phyloP scores from a whole-genome alignment of 2,888 invertebrate species.

The Hyalella azteca region DNA sequence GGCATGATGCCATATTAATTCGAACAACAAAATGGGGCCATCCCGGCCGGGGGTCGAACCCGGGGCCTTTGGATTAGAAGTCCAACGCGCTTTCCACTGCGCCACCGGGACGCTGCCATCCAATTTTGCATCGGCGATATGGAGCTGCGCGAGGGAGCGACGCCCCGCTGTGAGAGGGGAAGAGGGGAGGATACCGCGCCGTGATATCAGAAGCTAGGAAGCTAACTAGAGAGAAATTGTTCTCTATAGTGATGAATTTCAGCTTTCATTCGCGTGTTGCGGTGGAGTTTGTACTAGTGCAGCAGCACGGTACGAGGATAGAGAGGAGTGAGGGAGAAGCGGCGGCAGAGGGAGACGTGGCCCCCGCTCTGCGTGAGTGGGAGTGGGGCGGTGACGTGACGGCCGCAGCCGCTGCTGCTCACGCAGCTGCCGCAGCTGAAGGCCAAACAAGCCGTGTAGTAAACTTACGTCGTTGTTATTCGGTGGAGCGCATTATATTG shows the following conservation, averaged over 20 bases:
- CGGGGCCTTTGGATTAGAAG: conserved; percentile 41
- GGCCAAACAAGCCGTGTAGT: too few species aligned
- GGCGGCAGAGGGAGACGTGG: background rate
- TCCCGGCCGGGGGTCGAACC: conserved; percentile 41
- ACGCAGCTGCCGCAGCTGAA: too few species aligned
- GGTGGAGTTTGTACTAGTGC: background rate
- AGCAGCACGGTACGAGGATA: background rate
- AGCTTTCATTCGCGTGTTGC: background rate
- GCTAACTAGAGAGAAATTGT: too few species aligned
- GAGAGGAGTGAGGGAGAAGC: background rate
- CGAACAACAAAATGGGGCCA: conserved; percentile 29
- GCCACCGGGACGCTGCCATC: conserved; percentile 37
- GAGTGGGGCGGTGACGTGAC: too few species aligned
- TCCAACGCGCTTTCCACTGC: conserved; percentile 41
- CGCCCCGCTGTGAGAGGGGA: background rate
- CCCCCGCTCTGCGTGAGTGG: background rate
- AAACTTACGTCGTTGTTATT: too few species aligned
- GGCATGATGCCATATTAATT: background rate
- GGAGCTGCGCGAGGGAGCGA: conserved; percentile 38
- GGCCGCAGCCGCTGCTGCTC: too few species aligned
- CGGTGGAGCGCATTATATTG: background rate
- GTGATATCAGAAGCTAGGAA: background rate
- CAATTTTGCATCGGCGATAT: background rate
- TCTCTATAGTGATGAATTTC: too few species aligned
- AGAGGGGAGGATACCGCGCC: background rate